Evolutionary conservation across 2,888 invertebrate species (phyloP).

Genomic region (Eupsilia transversa): DNA sequence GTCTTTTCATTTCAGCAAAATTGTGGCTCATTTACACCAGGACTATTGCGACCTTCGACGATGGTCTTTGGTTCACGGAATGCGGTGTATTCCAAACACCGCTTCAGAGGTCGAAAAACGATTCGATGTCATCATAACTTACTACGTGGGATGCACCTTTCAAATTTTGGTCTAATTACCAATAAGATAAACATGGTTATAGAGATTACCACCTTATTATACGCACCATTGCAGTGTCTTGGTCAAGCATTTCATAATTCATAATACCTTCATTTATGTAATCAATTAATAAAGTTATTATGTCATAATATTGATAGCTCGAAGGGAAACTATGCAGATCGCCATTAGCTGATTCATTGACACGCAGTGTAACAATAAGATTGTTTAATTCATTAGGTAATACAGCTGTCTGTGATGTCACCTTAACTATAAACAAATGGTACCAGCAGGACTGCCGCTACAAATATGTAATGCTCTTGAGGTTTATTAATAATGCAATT

Average conservation of each 20-base stretch:
- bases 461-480: background rate
- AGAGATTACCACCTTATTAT: background rate
- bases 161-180: background rate
- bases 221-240: background rate
- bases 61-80: background rate
- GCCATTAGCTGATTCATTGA: constrained; percentile 35
- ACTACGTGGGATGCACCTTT: too few relatives aligned
- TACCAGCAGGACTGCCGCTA: background rate
- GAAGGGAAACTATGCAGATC: constrained; percentile 42
- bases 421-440: constrained; percentile 26
- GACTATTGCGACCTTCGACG: background rate
- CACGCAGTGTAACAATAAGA: constrained; percentile 55
- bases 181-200: background rate
- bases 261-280: constrained; percentile 22
- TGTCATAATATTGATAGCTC: constrained; percentile 46
- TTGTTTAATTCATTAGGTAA: constrained; percentile 47
- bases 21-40: background rate
- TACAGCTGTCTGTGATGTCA: constrained; percentile 44
- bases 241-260: constrained; percentile 4
- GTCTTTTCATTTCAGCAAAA: background rate
- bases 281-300: constrained; percentile 41
- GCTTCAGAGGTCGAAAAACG: background rate
- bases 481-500: background rate
- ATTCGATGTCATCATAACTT: background rate
- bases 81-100: background rate